These are phyloP conservation scores for Murina feae DNA, from an alignment of 2,113 vertebrate species.

Conservation along the genomic window DNA sequence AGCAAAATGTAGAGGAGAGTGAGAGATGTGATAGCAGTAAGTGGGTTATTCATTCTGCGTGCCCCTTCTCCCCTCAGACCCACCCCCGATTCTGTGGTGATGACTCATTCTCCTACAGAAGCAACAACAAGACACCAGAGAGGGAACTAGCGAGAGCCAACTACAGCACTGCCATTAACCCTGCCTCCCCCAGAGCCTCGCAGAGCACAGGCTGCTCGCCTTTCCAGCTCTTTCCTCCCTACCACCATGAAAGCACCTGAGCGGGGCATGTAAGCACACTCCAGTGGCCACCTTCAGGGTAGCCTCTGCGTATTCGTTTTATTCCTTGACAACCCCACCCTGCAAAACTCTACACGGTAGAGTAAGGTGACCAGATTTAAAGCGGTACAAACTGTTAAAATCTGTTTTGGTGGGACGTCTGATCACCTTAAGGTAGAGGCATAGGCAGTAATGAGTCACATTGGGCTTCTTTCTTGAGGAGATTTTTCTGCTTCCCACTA, in stretches of 20 bases:
- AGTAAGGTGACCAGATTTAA: too few species aligned
- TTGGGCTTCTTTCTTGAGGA: background rate
- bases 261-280: background rate
- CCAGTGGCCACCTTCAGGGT: background rate
- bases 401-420: too few species aligned
- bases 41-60: background rate
- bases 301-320: background rate
- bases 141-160: background rate
- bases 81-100: background rate
- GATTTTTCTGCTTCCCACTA: background rate
- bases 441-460: background rate
- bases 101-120: background rate
- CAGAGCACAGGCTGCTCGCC: background rate
- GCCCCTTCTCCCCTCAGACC: background rate
- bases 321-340: background rate
- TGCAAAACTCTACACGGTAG: background rate
- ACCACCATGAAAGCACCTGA: background rate
- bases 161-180: background rate
- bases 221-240: background rate
- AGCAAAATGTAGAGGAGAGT: background rate
- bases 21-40: background rate
- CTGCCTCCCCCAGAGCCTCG: background rate
- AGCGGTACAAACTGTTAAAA: too few species aligned
- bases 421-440: background rate
- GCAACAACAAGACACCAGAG: background rate